A percentile compares a stretch with the other conserved stretches of the same genome.
Evolutionary conservation across 2,113 vertebrate genomes (phyloP).

Genomic region (Crotophaga sulcirostris): DNA sequence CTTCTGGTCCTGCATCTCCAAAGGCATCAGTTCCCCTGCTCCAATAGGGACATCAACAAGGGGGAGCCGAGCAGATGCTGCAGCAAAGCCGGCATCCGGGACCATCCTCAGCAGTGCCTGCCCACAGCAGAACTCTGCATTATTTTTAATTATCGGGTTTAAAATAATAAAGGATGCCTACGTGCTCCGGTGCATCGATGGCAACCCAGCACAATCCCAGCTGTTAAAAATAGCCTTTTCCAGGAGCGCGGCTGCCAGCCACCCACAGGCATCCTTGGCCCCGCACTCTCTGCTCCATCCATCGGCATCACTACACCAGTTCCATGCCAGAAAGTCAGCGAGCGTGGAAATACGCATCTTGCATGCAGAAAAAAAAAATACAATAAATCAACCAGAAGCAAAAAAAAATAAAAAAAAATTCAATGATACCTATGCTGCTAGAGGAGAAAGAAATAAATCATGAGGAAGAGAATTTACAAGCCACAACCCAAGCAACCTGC

Average conservation of each 20-base stretch:
- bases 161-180: slow-evolving; percentile 7
- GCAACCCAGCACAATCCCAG: background rate
- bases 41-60: fast-evolving
- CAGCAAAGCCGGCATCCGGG: fast-evolving
- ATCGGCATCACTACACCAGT: fast-evolving
- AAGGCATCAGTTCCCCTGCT: background rate
- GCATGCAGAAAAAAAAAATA: background rate
- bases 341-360: fast-evolving
- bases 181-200: background rate
- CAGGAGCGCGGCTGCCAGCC: background rate
- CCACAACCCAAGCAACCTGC: background rate
- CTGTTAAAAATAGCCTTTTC: slow-evolving; percentile 23
- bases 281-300: background rate
- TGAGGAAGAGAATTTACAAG: background rate
- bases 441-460: background rate
- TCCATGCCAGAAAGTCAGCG: fast-evolving
- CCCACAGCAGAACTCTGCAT: background rate
- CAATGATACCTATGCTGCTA: background rate
- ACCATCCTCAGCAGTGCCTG: background rate
- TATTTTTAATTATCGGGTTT: background rate
- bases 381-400: background rate
- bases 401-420: background rate
- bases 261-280: background rate
- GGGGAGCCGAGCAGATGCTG: fast-evolving
- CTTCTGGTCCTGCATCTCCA: background rate